These are phyloP conservation scores for Lasioglossum baleicum DNA, from an alignment of 1,140 invertebrate genomes.

Conservation along the genomic window DNA sequence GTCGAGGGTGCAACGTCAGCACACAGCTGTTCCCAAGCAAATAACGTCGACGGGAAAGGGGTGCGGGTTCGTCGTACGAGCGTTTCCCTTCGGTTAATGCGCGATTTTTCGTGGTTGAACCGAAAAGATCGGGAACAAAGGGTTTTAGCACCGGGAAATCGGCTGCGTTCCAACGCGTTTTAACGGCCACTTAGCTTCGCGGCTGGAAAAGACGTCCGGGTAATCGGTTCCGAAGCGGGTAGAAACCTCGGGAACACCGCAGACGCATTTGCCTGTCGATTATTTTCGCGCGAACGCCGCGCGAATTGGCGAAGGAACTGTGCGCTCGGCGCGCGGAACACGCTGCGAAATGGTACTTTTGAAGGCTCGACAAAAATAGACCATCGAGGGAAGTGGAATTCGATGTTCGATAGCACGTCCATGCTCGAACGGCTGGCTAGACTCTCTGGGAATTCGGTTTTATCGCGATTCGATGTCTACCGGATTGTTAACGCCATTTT, in stretches of 20 bases:
- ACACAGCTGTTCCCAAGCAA: no score
- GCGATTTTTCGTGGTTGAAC: no score
- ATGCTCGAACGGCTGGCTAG: neutral
- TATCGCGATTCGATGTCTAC: slow-evolving; percentile 20
- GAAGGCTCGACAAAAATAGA: slow-evolving; percentile 26
- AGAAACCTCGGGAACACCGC: slow-evolving; percentile 14
- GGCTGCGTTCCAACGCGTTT: slow-evolving; percentile 17
- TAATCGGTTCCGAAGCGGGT: slow-evolving; percentile 12
- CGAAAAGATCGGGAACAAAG: neutral
- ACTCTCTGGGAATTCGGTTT: slow-evolving; percentile 31
- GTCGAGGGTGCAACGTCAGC: no score
- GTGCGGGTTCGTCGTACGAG: no score
- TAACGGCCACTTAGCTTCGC: neutral
- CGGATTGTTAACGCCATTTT: slow-evolving; percentile 31
- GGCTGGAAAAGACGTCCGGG: slow-evolving; percentile 3
- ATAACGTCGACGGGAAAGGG: no score
- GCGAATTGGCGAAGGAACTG: slow-evolving; percentile 15
- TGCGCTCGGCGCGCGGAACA: neutral
- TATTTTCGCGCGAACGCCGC: slow-evolving; percentile 5
- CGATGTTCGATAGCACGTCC: slow-evolving; percentile 16
- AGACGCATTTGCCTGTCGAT: slow-evolving; percentile 34
- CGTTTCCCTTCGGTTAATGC: no score
- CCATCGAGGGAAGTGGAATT: slow-evolving; percentile 31
- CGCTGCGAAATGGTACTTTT: slow-evolving; percentile 8
- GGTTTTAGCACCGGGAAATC: slow-evolving; percentile 14